Base-by-base conservation (phyloP, 2,797 vertebrate genomes). In the Centropyge bicolor region DNA sequence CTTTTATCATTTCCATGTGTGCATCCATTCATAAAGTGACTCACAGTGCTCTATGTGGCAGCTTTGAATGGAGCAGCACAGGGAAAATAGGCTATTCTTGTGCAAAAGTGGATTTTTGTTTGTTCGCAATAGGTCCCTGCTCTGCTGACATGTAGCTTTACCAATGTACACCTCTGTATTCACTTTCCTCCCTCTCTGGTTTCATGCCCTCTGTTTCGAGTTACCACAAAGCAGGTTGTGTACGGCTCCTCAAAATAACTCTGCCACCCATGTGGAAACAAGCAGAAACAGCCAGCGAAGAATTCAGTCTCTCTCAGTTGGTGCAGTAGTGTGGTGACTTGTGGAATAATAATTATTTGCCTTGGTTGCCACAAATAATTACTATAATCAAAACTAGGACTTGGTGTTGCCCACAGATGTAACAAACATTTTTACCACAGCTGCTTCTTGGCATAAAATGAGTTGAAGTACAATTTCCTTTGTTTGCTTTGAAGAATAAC, bases 311-410 rank as follows among this genome's bases (percentile, higher is more conserved):
- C 13, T 61, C 78, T 54, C 7, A 56, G 52, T 78, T 22, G 8
- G 31, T 63, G 65, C 62, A 81, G 52, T 69, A 78, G 48, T 78
- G 57, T 86, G 46, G 20, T 71, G 74, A 75, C 65, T 75, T 70
- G 60, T 61, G 64, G 70, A 81, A 68, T 38, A 52, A 60, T 1
- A 82, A 81, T 61, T 3, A 27, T 67, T 48, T 63, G 17, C 20
- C 7, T 64, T 51, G 5, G 31, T 48, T 8, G 38, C 52, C 61
- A 61, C 20, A 59, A 36, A 76, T 67, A 56, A 74, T 76, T 82
- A 49, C 27, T 41, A 11, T 20, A 24, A 63, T 72, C 27, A 77
- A 56, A 65, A 70, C 54, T 46, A 16, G 60, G 8, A 56, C 36
- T 51, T 54, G 24, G 22, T 38, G n/a, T 63, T 46, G n/a, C 10